Base-by-base conservation (phyloP, 1,140 invertebrate species). In the Tribolium madens region DNA sequence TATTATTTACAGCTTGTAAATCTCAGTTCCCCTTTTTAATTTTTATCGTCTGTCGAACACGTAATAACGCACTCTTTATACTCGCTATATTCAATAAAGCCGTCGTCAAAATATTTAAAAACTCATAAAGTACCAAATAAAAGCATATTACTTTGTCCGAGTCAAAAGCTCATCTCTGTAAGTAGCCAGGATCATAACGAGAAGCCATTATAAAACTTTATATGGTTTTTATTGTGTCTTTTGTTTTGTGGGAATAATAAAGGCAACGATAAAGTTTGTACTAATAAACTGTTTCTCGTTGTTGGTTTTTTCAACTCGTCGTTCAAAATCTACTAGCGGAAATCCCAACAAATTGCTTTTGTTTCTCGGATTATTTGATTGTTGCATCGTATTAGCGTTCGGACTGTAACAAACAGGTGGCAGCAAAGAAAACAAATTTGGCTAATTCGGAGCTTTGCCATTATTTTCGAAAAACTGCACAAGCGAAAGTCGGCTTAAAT, bases 361-460 rank as follows among this genome's bases (percentile, higher is more conserved):
- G 71, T 50, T 73, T 50, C 47, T 26, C 48, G 71, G 71, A 73
- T 73, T 73, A 73, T 73, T 73, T 57, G 71, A 73, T 73, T 73
- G 71, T 73, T 73, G 71, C 71, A 73, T 73, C 48, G 71, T 53
- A 73, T 73, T 73, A 73, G 21, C 48, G 71, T 73, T 73, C 36
- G 71, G 46, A 33, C 52, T 50, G 21, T 10, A 73, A 73, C 71
- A 73, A 73, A 73, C 71, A 73, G 71, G 71, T 73, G 71, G 71
- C 47, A 31, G 50, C 47, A 73, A 73, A 73, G 71, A 73, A 73
- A 73, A 73, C 71, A 73, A 73, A 47, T 48, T 13, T 47, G 68
- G 36, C 36, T 68, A 68, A 68, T 68, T 68, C 36, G 14, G 12
- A 4, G 48, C 48, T 50, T 50, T 14, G 48, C 13, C 13, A 42